These are phyloP conservation scores for Thalassophryne amazonica DNA, from an alignment of 2,797 vertebrate species.

Conservation along the genomic window DNA sequence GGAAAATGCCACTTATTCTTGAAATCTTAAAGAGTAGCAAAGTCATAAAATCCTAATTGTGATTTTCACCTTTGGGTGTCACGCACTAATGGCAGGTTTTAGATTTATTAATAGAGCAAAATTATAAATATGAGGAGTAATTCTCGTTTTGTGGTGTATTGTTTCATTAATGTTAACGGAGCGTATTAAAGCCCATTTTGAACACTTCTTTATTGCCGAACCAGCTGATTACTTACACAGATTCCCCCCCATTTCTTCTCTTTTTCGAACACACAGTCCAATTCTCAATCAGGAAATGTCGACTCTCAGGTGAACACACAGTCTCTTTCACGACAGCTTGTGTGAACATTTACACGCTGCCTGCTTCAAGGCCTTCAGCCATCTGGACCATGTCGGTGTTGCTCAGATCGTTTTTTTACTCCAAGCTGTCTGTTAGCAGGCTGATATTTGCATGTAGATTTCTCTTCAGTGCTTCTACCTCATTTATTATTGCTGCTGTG, in stretches of 20 bases:
- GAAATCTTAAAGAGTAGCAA: constrained; percentile 17
- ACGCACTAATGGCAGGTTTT: neutral
- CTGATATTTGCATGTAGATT: constrained; percentile 68
- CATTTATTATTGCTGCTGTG: constrained; percentile 70
- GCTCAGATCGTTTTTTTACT: constrained; percentile 69
- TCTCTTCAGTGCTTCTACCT: constrained; percentile 70
- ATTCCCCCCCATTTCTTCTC: neutral
- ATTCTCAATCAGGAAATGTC: constrained; percentile 67
- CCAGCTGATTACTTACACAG: constrained; percentile 51
- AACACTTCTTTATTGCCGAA: constrained; percentile 65
- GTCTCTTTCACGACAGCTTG: constrained; percentile 65
- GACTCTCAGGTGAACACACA: constrained; percentile 51
- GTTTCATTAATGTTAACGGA: constrained; percentile 38
- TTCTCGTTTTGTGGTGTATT: constrained; percentile 8
- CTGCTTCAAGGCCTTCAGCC: constrained; percentile 71
- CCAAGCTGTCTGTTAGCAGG: constrained; percentile 74
- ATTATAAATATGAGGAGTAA: constrained; percentile 23
- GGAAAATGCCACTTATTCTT: neutral
- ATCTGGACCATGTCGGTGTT: constrained; percentile 75
- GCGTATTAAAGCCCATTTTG: constrained; percentile 41
- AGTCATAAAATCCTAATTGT: constrained; percentile 8
- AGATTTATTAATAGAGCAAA: constrained; percentile 5
- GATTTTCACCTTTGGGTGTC: constrained; percentile 16
- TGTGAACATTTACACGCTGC: constrained; percentile 74
- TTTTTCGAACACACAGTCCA: constrained; percentile 41